Evolutionary conservation across 2,113 vertebrate species (phyloP), one percentile per base, ranked within the genome.

Genomic region (Neotragus moschatus): DNA sequence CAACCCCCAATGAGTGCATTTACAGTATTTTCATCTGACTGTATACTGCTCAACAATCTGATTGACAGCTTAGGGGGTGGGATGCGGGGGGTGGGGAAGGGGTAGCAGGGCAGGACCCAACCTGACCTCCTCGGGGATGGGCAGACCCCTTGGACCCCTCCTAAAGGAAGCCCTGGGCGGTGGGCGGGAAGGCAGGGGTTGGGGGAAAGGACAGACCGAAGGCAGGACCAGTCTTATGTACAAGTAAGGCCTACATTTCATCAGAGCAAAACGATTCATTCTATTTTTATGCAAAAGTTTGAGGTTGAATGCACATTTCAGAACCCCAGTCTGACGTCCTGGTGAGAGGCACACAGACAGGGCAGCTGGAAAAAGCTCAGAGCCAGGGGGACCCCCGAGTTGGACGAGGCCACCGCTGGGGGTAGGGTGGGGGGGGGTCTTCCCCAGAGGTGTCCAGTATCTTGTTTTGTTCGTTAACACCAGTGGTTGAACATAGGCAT

Each of bases 171-270:
- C 82, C 98, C 98, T 95, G 97, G 99, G 98, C 26, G 94, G 43
- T 30, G 39, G 58, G 19, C 30, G 45, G 91, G 86, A 25, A 36
- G 15, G 81, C 15, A 1, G 75, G 33, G 81, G 66, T 70, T 3
- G n/a, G 17, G 49, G 33, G 80, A 96, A 98, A 97, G 96, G 96
- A 96, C 98, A 99, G 97, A 98, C 97, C 1, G 95, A 99, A 99
- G 99, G 99, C 99, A 99, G 99, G 99, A 98, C 98, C 98, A 98
- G 98, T 99, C 99, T 99, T 99, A 99, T 99, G 97, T 99, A 99
- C 99, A 99, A 99, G 99, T 99, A 99, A 99, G 99, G 99, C 99
- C 99, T 99, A 99, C 99, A 99, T 99, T 99, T 99, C 99, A 99
- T 99, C 99, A 99, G 99, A 99, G 99, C 99, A 99, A 99, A 99